Evolutionary conservation across 2,888 invertebrate species (phyloP).

Genomic region (Pollenia labialis): DNA sequence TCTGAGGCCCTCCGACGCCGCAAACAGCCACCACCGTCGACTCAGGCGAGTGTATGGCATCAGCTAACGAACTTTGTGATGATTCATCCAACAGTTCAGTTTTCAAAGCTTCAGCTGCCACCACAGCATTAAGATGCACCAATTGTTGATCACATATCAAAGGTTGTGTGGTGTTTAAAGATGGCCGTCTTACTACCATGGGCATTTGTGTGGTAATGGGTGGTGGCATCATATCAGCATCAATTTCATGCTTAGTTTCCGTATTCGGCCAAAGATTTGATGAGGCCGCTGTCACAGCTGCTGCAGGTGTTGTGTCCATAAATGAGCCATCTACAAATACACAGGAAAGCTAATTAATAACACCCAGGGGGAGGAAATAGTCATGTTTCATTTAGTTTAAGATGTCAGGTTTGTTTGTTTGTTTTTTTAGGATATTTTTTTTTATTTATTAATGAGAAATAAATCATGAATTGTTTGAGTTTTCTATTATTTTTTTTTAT

Average conservation of each 20-base stretch:
- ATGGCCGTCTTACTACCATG: conserved; percentile 87
- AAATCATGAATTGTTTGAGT: conserved; percentile 56
- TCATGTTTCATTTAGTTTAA: conserved; percentile 45
- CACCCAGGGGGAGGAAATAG: conserved; percentile 75
- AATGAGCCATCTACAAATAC: conserved; percentile 82
- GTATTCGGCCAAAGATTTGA: conserved; percentile 67
- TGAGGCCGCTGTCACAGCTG: conserved; percentile 76
- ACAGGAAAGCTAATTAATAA: conserved; percentile 75
- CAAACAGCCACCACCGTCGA: conserved; percentile 81
- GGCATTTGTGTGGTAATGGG: conserved; percentile 86
- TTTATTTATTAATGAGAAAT: conserved; percentile 49
- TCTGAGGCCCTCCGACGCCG: conserved; percentile 74
- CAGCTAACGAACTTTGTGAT: conserved; percentile 85
- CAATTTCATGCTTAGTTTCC: conserved; percentile 85
- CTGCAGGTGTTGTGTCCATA: conserved; percentile 81
- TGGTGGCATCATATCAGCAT: conserved; percentile 89
- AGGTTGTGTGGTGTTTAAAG: conserved; percentile 85
- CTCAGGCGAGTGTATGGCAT: conserved; percentile 80
- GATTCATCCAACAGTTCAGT: conserved; percentile 90
- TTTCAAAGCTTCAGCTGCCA: conserved; percentile 86
- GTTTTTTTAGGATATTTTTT: conserved; percentile 6
- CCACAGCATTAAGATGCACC: conserved; percentile 78
- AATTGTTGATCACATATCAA: conserved; percentile 82
- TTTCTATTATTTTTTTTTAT: conserved; percentile 30
- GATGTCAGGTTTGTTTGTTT: not conserved